A percentile compares a stretch with the other conserved stretches of the same genome.
Evolutionary conservation across 2,797 vertebrate genomes (phyloP).

Genomic region (Gymnoscopelus braueri): DNA sequence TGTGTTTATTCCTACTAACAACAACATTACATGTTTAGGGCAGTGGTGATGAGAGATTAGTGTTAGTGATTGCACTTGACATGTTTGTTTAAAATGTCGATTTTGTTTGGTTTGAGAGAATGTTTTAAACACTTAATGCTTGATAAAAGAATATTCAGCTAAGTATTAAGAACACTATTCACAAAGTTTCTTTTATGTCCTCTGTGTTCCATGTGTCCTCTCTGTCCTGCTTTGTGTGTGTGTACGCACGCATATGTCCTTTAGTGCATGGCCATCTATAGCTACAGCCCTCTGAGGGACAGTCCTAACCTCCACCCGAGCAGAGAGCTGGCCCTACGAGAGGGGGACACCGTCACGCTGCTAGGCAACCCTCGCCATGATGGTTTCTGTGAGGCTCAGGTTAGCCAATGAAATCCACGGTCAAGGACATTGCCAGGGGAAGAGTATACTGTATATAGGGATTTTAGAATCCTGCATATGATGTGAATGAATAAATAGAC

Average conservation of each 20-base stretch:
- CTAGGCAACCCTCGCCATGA: slow-evolving; percentile 42
- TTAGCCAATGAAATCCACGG: slow-evolving; percentile 47
- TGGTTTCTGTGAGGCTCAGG: slow-evolving; percentile 59
- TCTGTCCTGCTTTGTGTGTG: slow-evolving; percentile 16
- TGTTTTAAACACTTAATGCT: no score
- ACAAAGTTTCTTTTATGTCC: no score
- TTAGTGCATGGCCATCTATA: slow-evolving; percentile 54
- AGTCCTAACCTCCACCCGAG: slow-evolving; percentile 60
- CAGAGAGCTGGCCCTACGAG: slow-evolving; percentile 39
- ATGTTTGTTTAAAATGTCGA: no score
- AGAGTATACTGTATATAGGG: no score
- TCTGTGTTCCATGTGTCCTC: slow-evolving; percentile 9
- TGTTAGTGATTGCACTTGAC: no score
- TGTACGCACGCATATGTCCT: slow-evolving; percentile 6
- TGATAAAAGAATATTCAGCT: no score
- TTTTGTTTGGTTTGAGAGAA: no score
- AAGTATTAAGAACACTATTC: no score
- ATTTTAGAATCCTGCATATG: no score
- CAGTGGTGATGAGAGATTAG: no score
- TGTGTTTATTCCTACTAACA: no score
- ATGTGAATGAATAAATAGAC: slow-evolving; percentile 45
- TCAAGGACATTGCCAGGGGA: slow-evolving; percentile 17
- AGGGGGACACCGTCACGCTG: slow-evolving; percentile 38
- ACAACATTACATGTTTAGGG: no score
- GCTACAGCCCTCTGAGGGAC: slow-evolving; percentile 55